phyloP scores from a whole-genome alignment of 2,888 invertebrate species.

The Ellobium chinense region DNA sequence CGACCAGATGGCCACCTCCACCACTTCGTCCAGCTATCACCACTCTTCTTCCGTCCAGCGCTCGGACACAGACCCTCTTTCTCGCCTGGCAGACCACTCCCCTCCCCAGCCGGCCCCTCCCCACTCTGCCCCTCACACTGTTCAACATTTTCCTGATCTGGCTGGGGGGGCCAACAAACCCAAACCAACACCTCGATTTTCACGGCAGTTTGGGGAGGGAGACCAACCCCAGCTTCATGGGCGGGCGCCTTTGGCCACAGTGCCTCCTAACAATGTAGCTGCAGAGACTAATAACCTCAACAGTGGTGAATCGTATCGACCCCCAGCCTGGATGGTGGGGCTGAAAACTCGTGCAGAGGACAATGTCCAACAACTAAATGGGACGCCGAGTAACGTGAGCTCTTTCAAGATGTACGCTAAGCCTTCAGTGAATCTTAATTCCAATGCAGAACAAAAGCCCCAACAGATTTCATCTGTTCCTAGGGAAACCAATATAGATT shows the following conservation, averaged over 20 bases:
- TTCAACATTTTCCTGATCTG: conserved; percentile 31
- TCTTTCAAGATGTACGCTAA: conserved; percentile 58
- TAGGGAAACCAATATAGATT: conserved; percentile 53
- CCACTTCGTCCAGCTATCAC: conserved; percentile 31
- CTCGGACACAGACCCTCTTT: conserved; percentile 41
- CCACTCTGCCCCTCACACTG: conserved; percentile 34
- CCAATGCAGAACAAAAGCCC: conserved; percentile 5
- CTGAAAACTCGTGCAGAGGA: conserved; percentile 29
- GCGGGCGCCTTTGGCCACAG: conserved; percentile 3
- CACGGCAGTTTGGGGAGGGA: conserved; percentile 65
- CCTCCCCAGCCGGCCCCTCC: conserved; percentile 43
- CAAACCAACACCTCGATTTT: conserved; percentile 72
- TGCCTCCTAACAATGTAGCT: conserved; percentile 26
- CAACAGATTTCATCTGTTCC: not conserved
- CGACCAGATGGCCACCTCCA: conserved; percentile 37
- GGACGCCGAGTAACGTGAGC: conserved; percentile 49
- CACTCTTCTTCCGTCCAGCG: conserved; percentile 40
- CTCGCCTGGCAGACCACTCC: conserved; percentile 38
- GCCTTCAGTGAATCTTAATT: conserved; percentile 36
- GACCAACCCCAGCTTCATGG: not conserved
- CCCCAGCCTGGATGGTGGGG: conserved; percentile 44
- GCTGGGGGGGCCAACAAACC: conserved; percentile 55
- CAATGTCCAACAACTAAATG: conserved; percentile 16
- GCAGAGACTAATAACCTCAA: conserved; percentile 8
- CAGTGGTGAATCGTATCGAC: conserved; percentile 15